These are phyloP conservation scores for Bettongia penicillata DNA, from an alignment of 2,113 vertebrate genomes.

Conservation along the genomic window DNA sequence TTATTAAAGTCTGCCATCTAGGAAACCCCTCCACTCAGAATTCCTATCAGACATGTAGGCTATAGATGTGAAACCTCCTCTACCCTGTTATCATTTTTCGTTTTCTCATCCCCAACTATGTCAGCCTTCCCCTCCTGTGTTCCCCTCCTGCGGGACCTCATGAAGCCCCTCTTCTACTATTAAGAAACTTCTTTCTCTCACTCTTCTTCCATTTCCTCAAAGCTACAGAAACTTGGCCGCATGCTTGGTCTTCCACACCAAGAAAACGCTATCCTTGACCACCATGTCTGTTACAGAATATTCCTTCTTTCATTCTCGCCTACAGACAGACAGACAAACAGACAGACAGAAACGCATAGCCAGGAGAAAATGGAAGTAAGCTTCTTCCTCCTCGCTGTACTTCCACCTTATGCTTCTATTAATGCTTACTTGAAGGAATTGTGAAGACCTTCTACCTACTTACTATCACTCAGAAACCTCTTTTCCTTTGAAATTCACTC, in stretches of 20 bases:
- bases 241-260: neutral
- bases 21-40: neutral
- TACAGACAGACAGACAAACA: neutral
- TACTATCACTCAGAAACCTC: neutral
- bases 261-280: neutral
- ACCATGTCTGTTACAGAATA: neutral
- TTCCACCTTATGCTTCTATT: neutral
- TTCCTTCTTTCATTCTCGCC: neutral
- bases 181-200: neutral
- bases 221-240: neutral
- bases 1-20: neutral
- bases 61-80: neutral
- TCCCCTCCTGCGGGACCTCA: neutral
- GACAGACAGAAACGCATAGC: too few relatives aligned
- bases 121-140: neutral
- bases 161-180: neutral
- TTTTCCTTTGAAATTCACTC: neutral
- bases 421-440: too few relatives aligned
- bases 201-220: neutral
- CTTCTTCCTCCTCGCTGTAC: neutral
- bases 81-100: neutral
- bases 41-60: neutral
- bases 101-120: neutral
- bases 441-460: neutral
- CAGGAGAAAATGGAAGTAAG: neutral